Conservation (phyloP, 1,140 invertebrate species). For the Riptortus pedestris region DNA sequence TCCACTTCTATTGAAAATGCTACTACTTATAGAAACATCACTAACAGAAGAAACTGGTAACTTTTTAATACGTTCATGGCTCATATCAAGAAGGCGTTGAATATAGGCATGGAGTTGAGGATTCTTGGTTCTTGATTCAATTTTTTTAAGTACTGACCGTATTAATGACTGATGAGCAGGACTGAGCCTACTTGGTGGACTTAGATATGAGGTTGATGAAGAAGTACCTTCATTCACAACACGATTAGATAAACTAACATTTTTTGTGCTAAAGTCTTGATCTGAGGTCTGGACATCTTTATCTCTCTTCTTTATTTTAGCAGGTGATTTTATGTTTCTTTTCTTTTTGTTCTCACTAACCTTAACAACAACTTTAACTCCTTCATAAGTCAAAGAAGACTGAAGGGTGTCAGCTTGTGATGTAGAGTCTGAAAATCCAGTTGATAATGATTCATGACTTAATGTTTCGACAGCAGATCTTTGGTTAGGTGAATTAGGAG, state of each 20-base stretch:
- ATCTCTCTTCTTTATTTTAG: not conserved
- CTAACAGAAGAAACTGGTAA: conserved; percentile 20
- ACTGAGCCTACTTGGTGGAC: conserved; percentile 19
- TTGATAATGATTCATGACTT: not conserved
- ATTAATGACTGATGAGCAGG: conserved; percentile 18
- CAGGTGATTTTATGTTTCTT: not conserved
- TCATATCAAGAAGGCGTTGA: conserved; percentile 14
- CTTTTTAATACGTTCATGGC: conserved; percentile 6
- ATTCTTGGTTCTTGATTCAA: conserved; percentile 19
- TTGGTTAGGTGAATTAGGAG: too few relatives aligned
- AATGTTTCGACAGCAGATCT: not conserved
- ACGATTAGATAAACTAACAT: not conserved
- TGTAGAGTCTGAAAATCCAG: not conserved
- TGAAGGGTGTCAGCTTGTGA: not conserved
- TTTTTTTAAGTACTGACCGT: conserved; percentile 8
- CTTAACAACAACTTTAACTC: conserved; percentile 19
- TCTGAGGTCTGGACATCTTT: not conserved
- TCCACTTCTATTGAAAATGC: not conserved
- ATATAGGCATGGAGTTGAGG: conserved; percentile 19
- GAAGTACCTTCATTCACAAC: not conserved
- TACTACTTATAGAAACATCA: conserved; percentile 17
- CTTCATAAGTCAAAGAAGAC: conserved; percentile 12
- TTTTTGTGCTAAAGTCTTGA: not conserved
- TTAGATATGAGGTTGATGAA: conserved; percentile 19
- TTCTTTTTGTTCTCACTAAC: conserved; percentile 16